phyloP scores from a whole-genome alignment of 2,797 vertebrate genomes.

The Sebastes cheni region DNA sequence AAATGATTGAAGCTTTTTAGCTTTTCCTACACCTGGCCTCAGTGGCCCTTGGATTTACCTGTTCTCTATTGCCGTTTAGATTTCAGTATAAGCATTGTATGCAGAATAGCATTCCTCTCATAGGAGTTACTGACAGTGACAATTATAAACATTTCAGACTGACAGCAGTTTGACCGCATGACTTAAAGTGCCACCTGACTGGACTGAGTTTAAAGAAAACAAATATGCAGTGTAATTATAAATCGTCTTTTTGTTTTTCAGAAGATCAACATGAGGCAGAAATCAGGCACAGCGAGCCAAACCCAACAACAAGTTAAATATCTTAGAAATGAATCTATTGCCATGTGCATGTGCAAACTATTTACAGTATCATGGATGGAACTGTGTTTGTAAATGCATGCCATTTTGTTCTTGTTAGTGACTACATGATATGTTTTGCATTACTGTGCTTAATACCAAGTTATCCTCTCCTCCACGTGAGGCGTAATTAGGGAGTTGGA shows the following conservation, averaged over 20 bases:
- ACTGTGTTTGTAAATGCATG: slow-evolving; percentile 51
- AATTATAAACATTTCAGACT: neutral
- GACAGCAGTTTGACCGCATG: neutral
- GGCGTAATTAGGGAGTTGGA: neutral
- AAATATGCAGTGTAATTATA: neutral
- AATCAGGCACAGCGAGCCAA: neutral
- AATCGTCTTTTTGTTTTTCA: neutral
- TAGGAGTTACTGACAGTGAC: neutral
- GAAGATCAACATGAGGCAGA: neutral
- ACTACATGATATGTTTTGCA: neutral
- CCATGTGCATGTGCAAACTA: slow-evolving; percentile 18
- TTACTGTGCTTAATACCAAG: neutral
- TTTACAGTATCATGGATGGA: slow-evolving; percentile 16
- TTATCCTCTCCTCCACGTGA: neutral
- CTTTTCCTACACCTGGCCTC: neutral
- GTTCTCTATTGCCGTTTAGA: neutral
- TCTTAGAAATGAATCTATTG: neutral
- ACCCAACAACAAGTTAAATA: neutral
- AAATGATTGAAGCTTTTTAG: neutral
- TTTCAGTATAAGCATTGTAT: neutral
- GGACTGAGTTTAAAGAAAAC: neutral
- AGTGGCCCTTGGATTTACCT: neutral
- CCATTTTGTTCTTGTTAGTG: neutral
- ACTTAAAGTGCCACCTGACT: neutral
- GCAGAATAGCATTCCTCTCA: neutral